A percentile compares a stretch with the other conserved stretches of the same genome.
These are phyloP conservation scores for Podargus strigoides DNA, from an alignment of 2,797 vertebrate species.

Conservation along the genomic window DNA sequence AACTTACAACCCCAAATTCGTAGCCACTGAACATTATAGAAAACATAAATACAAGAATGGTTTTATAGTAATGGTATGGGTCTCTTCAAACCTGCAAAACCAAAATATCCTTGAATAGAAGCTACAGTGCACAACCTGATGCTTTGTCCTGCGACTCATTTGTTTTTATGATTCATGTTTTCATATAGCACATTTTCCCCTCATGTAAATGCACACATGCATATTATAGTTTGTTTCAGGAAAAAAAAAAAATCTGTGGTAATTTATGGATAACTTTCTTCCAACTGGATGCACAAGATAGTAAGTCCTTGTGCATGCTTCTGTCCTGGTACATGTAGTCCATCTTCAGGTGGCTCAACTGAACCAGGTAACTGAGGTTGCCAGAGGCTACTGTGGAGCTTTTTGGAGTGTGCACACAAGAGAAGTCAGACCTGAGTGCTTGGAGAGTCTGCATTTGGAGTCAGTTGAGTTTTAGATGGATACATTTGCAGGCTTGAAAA, in stretches of 20 bases:
- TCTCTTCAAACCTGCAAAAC: neutral
- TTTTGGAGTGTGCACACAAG: neutral
- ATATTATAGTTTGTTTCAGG: neutral
- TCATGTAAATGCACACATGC: rapidly evolving
- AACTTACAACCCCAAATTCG: constrained; percentile 65
- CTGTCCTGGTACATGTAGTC: neutral
- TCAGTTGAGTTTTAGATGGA: neutral
- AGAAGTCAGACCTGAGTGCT: neutral
- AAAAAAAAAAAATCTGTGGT: neutral
- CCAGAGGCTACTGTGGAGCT: neutral
- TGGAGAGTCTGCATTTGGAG: neutral
- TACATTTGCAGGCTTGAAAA: neutral
- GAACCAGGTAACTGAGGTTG: neutral
- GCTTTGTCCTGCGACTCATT: neutral
- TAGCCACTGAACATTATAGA: constrained; percentile 42
- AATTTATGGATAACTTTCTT: neutral
- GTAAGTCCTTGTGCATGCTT: neutral
- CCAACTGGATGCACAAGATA: neutral
- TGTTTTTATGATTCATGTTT: neutral
- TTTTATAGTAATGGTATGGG: neutral
- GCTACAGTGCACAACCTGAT: neutral
- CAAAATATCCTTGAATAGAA: neutral
- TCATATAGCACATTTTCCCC: neutral
- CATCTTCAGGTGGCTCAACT: neutral
- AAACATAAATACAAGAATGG: constrained; percentile 30